phyloP scores from a whole-genome alignment of 2,888 invertebrate species.

The Chorisops tibialis region DNA sequence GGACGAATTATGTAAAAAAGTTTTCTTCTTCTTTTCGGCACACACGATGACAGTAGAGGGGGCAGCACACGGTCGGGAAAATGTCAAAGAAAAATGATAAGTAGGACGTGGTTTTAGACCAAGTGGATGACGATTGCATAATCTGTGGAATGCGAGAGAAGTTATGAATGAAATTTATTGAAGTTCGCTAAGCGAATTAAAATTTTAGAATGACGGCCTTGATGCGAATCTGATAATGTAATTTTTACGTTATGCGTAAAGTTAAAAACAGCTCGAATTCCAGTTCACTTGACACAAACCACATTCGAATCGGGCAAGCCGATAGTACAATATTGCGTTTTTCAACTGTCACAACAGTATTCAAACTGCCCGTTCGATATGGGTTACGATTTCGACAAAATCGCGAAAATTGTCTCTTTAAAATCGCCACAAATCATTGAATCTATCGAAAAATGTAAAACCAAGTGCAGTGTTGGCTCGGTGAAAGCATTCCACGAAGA shows the following conservation, averaged over 20 bases:
- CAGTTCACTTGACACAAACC: too few relatives aligned
- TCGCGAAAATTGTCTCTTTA: neutral
- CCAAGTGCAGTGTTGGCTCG: neutral
- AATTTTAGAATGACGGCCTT: too few relatives aligned
- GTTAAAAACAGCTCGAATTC: too few relatives aligned
- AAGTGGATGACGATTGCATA: neutral
- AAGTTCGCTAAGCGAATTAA: too few relatives aligned
- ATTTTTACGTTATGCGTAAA: too few relatives aligned
- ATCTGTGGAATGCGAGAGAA: neutral
- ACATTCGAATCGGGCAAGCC: too few relatives aligned
- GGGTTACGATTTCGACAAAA: neutral
- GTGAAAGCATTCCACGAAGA: neutral
- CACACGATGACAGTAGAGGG: slow-evolving; percentile 4
- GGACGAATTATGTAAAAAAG: slow-evolving; percentile 21
- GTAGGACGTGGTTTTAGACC: neutral
- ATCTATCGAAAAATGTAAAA: neutral
- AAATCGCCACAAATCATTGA: neutral
- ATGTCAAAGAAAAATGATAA: slow-evolving; percentile 14
- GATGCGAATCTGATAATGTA: too few relatives aligned
- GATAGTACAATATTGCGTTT: too few relatives aligned
- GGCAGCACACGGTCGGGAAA: neutral
- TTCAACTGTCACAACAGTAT: too few relatives aligned
- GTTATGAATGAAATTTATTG: too few relatives aligned
- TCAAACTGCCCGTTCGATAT: neutral
- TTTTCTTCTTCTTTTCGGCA: slow-evolving; percentile 6